phyloP scores from a whole-genome alignment of 2,888 invertebrate genomes.

The Eupeodes luniger region DNA sequence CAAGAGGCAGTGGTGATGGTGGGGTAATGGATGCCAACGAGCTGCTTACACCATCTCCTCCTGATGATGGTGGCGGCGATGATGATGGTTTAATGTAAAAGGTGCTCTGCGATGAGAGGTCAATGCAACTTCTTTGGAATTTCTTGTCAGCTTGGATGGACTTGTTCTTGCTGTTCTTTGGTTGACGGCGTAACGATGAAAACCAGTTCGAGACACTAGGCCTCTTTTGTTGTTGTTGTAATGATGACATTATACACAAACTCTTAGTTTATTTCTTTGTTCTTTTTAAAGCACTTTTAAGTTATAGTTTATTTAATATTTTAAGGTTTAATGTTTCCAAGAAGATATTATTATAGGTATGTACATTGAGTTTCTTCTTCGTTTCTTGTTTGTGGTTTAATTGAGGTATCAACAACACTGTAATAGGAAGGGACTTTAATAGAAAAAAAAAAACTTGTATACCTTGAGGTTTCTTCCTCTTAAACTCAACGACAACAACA shows the following conservation, averaged over 20 bases:
- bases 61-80: background rate
- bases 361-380: constrained; percentile 38
- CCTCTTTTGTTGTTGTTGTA: constrained; percentile 88
- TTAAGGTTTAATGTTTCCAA: constrained; percentile 51
- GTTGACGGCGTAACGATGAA: constrained; percentile 89
- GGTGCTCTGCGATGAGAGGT: constrained; percentile 81
- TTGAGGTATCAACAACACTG: constrained; percentile 61
- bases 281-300: constrained; percentile 49
- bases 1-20: constrained; percentile 34
- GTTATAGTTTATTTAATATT: constrained; percentile 52
- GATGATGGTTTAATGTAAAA: constrained; percentile 80
- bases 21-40: constrained; percentile 22
- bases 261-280: constrained; percentile 55
- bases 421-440: constrained; percentile 30
- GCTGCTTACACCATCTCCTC: constrained; percentile 32
- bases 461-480: constrained; percentile 52
- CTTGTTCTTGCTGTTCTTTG: constrained; percentile 81
- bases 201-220: constrained; percentile 92
- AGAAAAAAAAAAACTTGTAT: constrained; percentile 42
- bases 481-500: background rate
- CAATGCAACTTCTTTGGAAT: constrained; percentile 84
- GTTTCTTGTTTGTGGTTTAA: constrained; percentile 62
- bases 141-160: constrained; percentile 79
- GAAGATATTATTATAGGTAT: constrained; percentile 19
- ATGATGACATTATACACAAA: constrained; percentile 79